Conservation (phyloP, 2,797 vertebrate genomes). For the Notolabrus celidotus region DNA sequence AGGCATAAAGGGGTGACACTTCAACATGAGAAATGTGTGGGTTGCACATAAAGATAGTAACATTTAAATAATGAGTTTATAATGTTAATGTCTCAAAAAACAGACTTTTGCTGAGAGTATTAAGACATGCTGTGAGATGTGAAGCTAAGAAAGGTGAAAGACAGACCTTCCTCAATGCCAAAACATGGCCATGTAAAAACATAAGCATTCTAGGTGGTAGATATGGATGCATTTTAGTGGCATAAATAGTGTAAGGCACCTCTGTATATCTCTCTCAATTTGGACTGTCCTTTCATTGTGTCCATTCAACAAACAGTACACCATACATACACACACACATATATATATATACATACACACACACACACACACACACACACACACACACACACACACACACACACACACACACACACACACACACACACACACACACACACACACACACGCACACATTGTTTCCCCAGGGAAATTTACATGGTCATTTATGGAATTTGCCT, state of each 20-base stretch:
- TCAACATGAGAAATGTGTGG: conserved; percentile 5
- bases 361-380: conserved; percentile 7
- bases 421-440: conserved; percentile 5
- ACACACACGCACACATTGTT: neutral
- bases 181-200: conserved; percentile 43
- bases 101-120: conserved; percentile 40
- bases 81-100: conserved; percentile 38
- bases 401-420: too few species aligned
- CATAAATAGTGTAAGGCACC: conserved; percentile 40
- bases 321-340: too few species aligned
- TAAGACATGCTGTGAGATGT: conserved; percentile 34
- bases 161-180: conserved; percentile 49
- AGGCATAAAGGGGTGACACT: conserved; percentile 11
- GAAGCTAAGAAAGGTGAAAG: conserved; percentile 40
- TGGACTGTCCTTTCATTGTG: neutral
- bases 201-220: conserved; percentile 43
- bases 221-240: conserved; percentile 45
- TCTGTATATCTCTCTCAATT: conserved; percentile 39
- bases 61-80: conserved; percentile 25
- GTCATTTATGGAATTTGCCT: conserved; percentile 39
- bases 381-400: neutral
- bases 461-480: conserved; percentile 20
- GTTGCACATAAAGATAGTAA: conserved; percentile 1
- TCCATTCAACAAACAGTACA: neutral
- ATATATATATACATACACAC: too few species aligned